These are phyloP conservation scores for Proteles cristata DNA, from an alignment of 2,113 vertebrate species.

Conservation along the genomic window DNA sequence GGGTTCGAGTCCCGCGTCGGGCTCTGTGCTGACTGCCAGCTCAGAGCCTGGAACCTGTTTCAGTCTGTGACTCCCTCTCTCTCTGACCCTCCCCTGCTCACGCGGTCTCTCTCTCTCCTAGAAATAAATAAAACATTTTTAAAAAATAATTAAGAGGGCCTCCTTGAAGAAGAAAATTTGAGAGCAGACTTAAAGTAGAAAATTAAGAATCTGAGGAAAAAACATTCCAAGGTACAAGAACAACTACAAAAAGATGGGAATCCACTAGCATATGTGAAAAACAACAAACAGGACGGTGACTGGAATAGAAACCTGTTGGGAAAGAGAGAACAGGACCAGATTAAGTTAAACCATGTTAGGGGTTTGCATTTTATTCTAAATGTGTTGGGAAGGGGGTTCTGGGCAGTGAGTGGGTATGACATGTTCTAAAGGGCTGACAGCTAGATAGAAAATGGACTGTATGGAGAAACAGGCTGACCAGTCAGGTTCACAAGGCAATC, in stretches of 20 bases:
- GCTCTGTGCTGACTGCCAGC: too few relatives aligned
- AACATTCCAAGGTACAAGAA: not conserved
- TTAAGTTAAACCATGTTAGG: not conserved
- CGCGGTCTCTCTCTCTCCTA: too few relatives aligned
- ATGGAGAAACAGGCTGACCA: not conserved
- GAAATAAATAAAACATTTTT: too few relatives aligned
- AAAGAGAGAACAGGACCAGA: not conserved
- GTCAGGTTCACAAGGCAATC: not conserved
- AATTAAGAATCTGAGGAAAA: not conserved
- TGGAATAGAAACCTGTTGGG: not conserved
- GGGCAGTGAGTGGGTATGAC: not conserved
- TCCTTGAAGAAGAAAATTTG: not conserved
- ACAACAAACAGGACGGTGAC: not conserved
- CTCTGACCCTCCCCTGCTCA: too few relatives aligned
- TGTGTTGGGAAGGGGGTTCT: not conserved
- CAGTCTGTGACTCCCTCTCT: too few relatives aligned
- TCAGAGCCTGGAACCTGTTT: too few relatives aligned
- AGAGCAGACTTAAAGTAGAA: slow-evolving; percentile 4
- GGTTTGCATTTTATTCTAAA: not conserved
- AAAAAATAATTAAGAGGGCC: not conserved
- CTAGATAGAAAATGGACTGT: not conserved
- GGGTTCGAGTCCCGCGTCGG: too few relatives aligned
- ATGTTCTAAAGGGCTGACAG: not conserved
- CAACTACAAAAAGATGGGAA: not conserved
- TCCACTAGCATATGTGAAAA: not conserved